Evolutionary conservation across 1,140 invertebrate species (phyloP).

Genomic region (Pectinophora gossypiella): DNA sequence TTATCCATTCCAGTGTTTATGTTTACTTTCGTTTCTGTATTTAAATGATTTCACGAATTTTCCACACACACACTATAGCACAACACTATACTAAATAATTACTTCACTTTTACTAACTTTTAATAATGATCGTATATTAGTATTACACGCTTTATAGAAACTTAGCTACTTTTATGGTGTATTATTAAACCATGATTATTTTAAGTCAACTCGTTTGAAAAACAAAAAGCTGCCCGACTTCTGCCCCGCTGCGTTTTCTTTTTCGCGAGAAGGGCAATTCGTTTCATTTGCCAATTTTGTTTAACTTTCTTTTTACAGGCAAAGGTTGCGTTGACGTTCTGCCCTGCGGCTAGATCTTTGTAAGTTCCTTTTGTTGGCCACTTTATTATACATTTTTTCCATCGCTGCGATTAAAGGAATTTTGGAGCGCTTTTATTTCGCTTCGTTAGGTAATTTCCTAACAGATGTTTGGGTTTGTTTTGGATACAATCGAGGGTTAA

Average conservation of each 20-base stretch:
- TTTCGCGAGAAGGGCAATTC: neutral
- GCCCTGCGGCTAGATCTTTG: neutral
- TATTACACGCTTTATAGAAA: neutral
- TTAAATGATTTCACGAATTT: too few relatives aligned
- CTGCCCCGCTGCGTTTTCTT: neutral
- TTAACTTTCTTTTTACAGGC: neutral
- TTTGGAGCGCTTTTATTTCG: neutral
- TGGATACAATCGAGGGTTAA: neutral
- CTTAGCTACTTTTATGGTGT: neutral
- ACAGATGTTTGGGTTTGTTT: neutral
- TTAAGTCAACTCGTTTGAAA: too few relatives aligned
- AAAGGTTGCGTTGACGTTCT: neutral
- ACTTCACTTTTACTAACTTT: too few relatives aligned
- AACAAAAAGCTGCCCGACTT: neutral
- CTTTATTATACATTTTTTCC: constrained; percentile 2
- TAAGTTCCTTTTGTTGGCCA: neutral
- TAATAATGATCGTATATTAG: neutral
- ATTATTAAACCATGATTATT: neutral
- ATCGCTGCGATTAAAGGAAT: neutral
- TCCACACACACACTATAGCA: too few relatives aligned
- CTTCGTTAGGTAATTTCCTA: neutral
- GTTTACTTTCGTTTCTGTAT: too few relatives aligned
- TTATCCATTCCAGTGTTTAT: too few relatives aligned
- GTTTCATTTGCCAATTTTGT: neutral
- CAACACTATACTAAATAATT: too few relatives aligned